Percentiles rank a stretch among this genome's conserved stretches.
Conservation (phyloP, 1,140 invertebrate species). For the Belonocnema kinseyi region DNA sequence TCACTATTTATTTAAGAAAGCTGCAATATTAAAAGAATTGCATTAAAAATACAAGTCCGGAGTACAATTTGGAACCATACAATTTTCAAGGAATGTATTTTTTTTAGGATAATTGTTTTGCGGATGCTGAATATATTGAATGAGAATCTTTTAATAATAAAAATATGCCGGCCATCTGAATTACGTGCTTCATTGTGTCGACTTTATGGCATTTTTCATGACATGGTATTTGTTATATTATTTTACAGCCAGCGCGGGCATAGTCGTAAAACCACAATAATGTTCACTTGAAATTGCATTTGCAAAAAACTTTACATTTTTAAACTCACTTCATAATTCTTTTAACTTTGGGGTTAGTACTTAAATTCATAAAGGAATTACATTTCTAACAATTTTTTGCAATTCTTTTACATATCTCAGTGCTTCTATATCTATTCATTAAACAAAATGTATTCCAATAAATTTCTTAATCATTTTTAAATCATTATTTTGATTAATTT, state of each 20-base stretch:
- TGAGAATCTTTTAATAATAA: conserved; percentile 2
- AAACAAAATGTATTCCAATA: too few species aligned
- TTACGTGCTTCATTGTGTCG: background rate
- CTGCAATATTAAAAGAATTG: too few species aligned
- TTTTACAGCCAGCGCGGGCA: background rate
- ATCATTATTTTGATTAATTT: too few species aligned
- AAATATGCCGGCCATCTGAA: background rate
- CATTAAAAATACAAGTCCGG: too few species aligned
- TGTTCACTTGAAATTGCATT: background rate
- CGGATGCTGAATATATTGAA: background rate
- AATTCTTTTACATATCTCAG: background rate
- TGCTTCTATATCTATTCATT: too few species aligned
- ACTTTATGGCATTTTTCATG: conserved; percentile 12
- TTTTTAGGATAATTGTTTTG: background rate
- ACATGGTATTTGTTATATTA: conserved; percentile 9
- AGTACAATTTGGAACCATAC: too few species aligned
- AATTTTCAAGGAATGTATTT: too few species aligned
- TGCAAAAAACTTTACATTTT: background rate
- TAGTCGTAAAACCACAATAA: background rate
- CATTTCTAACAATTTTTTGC: too few species aligned
- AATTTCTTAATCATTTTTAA: too few species aligned
- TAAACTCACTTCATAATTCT: background rate
- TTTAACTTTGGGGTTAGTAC: background rate
- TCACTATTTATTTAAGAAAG: too few species aligned
- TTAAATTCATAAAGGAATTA: too few species aligned